Evolutionary conservation across 2,797 vertebrate species (phyloP), one percentile per base, ranked within the genome.

Genomic region (Pangasius mekongensis): DNA sequence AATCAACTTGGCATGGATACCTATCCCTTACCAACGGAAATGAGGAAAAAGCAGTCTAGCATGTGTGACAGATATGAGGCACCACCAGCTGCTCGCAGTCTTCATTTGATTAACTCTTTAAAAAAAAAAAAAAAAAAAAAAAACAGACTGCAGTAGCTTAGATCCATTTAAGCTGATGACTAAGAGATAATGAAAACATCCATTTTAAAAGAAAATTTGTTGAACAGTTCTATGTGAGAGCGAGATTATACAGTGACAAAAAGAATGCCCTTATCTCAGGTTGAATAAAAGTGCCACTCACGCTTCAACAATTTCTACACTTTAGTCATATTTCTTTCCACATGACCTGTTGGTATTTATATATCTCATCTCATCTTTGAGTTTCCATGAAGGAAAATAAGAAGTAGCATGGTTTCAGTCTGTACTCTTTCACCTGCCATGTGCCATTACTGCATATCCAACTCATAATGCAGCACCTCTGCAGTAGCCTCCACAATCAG

Each of bases 91-190:
- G 67, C 30, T 64, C n/a, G 7, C 39, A 20, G 67, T 14, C 30
- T 82, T 71, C 13, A 83, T 76, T 66, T 67, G 69, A 86, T 89
- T 76, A 86, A 86, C 77, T 62, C 11, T 43, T 56, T 0, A 74
- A 47, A 88, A 10, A 16, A 64, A 66, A 52, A 4, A 49, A 24
- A 67, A 88, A 10, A 16, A 64, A 66, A 52, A 4, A 49, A 39
- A 18, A 24, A 58, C 43, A 56, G 11, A 49, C 30, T 54, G 77
- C 58, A 74, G 47, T 18, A 47, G 64, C 49, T 5, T 14, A 82
- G n/a, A 9, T 83, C 67, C 33, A 54, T 54, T 88, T 36, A 66
- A 43, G 87, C 64, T 64, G 77, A 76, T 47, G 36, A 86, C 84
- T 62, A 36, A 47, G 30, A 20, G 20, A 82, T 82, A 56, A 76